Evolutionary conservation across 1,140 invertebrate genomes (phyloP).

Genomic region (Drosophila azteca): DNA sequence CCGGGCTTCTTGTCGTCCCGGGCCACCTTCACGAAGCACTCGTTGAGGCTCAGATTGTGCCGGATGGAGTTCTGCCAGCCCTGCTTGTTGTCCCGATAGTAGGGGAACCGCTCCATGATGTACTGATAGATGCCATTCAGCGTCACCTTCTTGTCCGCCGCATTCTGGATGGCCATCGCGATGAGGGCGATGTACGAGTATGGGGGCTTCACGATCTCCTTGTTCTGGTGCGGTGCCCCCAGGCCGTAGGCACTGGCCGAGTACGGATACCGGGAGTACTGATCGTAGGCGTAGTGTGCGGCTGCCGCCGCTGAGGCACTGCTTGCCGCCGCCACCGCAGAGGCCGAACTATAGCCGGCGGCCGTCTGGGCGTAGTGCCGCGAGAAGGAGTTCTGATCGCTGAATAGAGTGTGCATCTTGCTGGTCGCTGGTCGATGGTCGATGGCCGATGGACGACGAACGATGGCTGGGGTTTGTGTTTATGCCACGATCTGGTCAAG

Average conservation of each 20-base stretch:
- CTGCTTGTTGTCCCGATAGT: slow-evolving; percentile 98
- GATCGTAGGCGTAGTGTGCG: slow-evolving; percentile 86
- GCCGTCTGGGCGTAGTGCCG: slow-evolving; percentile 85
- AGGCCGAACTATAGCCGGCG: slow-evolving; percentile 85
- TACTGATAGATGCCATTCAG: slow-evolving; percentile 99
- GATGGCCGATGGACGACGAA: not conserved
- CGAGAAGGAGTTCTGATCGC: slow-evolving; percentile 91
- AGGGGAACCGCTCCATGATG: slow-evolving; percentile 99
- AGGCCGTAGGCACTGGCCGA: slow-evolving; percentile 83
- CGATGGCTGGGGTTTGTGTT: not conserved
- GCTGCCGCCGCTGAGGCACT: slow-evolving; percentile 83
- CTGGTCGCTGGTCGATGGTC: not conserved
- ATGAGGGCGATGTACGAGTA: slow-evolving; percentile 99
- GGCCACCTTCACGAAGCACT: slow-evolving; percentile 98
- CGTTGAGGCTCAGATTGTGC: slow-evolving; percentile 98
- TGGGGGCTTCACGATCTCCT: slow-evolving; percentile 97
- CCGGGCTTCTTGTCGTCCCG: slow-evolving; percentile 96
- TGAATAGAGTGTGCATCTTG: slow-evolving; percentile 93
- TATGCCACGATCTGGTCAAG: slow-evolving; percentile 12
- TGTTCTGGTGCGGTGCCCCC: slow-evolving; percentile 90
- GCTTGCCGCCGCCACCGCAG: slow-evolving; percentile 84
- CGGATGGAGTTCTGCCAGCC: slow-evolving; percentile 97
- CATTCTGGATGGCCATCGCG: slow-evolving; percentile 98
- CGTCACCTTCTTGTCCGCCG: slow-evolving; percentile 96
- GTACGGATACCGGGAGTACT: slow-evolving; percentile 90